Evolutionary conservation across 2,113 vertebrate genomes (phyloP).

Genomic region (Lagopus leucura): DNA sequence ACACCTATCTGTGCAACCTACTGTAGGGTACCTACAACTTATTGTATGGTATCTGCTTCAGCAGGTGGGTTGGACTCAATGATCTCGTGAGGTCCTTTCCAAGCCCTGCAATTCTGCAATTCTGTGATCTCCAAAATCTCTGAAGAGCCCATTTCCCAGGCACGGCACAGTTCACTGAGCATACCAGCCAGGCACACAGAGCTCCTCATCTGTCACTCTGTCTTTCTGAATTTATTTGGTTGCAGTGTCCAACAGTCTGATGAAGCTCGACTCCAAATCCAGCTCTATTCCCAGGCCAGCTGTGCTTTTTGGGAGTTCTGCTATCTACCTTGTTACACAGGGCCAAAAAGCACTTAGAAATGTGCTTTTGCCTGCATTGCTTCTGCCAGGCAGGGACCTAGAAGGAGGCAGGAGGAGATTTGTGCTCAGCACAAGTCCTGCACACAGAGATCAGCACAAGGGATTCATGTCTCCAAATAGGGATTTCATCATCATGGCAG

Average conservation of each 20-base stretch:
- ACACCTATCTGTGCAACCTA: too few species aligned
- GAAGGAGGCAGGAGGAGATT: background rate
- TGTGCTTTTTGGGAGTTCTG: background rate
- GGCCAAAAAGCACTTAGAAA: background rate
- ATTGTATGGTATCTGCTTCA: too few species aligned
- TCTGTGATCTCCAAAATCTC: background rate
- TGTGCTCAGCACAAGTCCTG: fast-evolving
- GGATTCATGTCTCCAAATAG: background rate
- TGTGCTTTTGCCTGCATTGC: background rate
- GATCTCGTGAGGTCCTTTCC: too few species aligned
- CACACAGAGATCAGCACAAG: background rate
- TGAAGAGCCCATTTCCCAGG: background rate
- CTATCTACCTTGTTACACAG: background rate
- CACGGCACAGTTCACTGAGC: background rate
- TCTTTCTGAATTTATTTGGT: background rate
- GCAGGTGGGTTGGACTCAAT: too few species aligned
- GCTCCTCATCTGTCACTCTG: background rate
- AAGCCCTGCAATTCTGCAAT: too few species aligned
- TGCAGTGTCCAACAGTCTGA: background rate
- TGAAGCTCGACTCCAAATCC: background rate
- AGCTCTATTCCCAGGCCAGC: background rate
- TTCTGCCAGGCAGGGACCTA: background rate
- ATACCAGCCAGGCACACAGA: background rate
- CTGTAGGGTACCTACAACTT: too few species aligned
- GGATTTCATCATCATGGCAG: background rate